Conservation (phyloP, 2,113 vertebrate genomes). For the Myotis yumanensis region DNA sequence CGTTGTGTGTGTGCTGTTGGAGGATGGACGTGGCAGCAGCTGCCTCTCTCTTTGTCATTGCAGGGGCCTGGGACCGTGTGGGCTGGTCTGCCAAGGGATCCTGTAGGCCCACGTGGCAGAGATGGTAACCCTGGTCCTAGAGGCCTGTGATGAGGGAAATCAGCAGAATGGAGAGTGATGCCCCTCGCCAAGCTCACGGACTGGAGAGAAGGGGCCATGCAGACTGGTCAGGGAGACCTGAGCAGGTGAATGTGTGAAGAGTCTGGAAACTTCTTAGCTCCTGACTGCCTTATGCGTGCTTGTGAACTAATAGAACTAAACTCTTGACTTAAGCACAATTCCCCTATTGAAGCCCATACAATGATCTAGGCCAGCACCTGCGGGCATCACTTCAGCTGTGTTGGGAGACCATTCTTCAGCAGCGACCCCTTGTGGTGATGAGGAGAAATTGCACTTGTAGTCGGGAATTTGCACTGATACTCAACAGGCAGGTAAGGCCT, state of each 20-base stretch:
- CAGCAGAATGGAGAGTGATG: not conserved
- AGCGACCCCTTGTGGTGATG: conserved; percentile 5
- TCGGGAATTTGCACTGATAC: accelerated
- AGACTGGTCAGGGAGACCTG: not conserved
- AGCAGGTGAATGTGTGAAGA: not conserved
- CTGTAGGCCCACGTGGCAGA: not conserved
- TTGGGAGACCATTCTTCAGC: not conserved
- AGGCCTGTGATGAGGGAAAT: not conserved
- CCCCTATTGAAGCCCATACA: not conserved
- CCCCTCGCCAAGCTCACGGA: not conserved
- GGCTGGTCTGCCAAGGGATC: not conserved
- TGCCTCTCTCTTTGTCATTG: not conserved
- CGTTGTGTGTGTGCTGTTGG: not conserved
- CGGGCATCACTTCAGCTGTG: accelerated
- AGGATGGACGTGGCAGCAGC: not conserved
- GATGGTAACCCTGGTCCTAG: not conserved
- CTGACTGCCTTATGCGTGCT: not conserved
- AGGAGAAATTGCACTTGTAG: not conserved
- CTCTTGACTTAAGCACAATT: not conserved
- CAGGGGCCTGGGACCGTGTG: not conserved
- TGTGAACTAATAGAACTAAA: not conserved
- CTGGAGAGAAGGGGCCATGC: not conserved
- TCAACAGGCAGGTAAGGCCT: not conserved
- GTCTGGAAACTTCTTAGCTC: not conserved
- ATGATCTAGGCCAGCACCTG: too few relatives aligned